A percentile compares a stretch with the other conserved stretches of the same genome.
phyloP scores from a whole-genome alignment of 2,797 vertebrate species.

The Falco peregrinus region DNA sequence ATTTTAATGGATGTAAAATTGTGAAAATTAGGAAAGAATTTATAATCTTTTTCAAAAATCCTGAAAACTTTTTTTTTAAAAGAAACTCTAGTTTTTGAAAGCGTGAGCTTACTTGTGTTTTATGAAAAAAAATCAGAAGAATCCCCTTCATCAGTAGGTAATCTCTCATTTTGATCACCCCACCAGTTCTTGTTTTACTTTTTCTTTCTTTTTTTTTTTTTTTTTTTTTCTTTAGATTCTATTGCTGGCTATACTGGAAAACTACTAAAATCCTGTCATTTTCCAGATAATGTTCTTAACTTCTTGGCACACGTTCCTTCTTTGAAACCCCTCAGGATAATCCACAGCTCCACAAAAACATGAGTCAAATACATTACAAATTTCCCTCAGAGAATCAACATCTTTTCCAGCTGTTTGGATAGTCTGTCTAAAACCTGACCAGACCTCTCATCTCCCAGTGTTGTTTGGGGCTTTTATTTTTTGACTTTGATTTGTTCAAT shows the following conservation, averaged over 20 bases:
- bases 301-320: conserved; percentile 75
- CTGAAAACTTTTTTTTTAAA: neutral
- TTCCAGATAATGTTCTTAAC: conserved; percentile 83
- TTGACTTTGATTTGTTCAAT: conserved; percentile 78
- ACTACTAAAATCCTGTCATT: conserved; percentile 76
- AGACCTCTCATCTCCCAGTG: conserved; percentile 75
- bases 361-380: conserved; percentile 83
- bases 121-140: neutral
- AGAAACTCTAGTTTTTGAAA: neutral
- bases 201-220: neutral
- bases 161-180: neutral
- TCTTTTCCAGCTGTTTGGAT: conserved; percentile 85
- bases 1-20: neutral
- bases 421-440: conserved; percentile 41
- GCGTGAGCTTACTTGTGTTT: neutral
- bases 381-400: conserved; percentile 82
- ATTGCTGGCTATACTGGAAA: conserved; percentile 73
- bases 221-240: conserved; percentile 53
- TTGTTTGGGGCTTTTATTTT: conserved; percentile 78
- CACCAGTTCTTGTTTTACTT: neutral
- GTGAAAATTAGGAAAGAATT: neutral
- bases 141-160: neutral
- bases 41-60: neutral
- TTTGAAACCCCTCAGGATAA: conserved; percentile 78
- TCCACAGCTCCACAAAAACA: conserved; percentile 79